phyloP scores from a whole-genome alignment of 2,113 vertebrate genomes.

The Arenaria interpres region DNA sequence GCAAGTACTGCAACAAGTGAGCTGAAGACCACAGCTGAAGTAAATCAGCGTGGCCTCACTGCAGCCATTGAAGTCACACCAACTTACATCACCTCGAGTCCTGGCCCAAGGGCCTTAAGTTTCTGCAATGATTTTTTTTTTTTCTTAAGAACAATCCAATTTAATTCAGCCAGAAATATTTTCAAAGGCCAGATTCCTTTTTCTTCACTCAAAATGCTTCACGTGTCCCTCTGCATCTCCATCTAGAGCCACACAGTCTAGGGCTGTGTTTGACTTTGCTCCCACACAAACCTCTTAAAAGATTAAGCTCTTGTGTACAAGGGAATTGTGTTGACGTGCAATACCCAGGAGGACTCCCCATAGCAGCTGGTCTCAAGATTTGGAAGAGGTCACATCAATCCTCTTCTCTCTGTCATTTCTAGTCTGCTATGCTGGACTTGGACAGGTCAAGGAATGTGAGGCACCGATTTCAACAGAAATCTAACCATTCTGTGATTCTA shows the following conservation, averaged over 20 bases:
- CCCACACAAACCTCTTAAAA: neutral
- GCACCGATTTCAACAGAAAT: neutral
- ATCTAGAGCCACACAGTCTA: neutral
- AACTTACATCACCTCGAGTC: neutral
- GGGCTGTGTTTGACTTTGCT: neutral
- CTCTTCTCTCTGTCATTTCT: neutral
- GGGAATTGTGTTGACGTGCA: neutral
- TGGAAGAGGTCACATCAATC: neutral
- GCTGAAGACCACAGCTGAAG: neutral
- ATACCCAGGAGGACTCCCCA: accelerated
- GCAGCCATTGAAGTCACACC: neutral
- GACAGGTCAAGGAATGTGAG: neutral
- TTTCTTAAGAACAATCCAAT: neutral
- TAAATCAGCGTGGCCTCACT: neutral
- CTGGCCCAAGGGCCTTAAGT: neutral
- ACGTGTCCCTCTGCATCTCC: neutral
- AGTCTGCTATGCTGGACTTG: neutral
- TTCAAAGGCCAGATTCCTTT: neutral
- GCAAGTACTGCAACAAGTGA: neutral
- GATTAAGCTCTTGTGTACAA: accelerated
- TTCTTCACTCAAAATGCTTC: neutral
- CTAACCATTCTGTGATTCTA: neutral
- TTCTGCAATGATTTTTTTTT: neutral
- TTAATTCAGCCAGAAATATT: neutral
- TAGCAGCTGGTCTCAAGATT: neutral